Evolutionary conservation across 2,113 vertebrate genomes (phyloP), one percentile per base, ranked within the genome.

Genomic region (Larimichthys polyactis): DNA sequence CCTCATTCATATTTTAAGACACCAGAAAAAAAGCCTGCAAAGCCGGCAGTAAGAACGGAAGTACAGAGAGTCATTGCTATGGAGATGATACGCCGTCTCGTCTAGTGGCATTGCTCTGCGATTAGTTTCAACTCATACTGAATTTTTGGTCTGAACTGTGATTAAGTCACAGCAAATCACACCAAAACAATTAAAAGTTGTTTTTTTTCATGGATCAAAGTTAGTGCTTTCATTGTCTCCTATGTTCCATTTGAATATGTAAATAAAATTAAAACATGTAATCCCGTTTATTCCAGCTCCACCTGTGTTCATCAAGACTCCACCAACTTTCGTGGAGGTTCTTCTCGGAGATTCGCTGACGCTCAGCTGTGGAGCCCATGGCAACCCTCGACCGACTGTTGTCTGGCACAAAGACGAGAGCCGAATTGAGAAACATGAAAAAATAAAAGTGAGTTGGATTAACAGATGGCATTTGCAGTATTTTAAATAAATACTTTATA

Each of bases 331-430:
- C 0, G 90, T 99, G 63, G 98, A 99, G 87, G 96, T 96, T 72
- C 91, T 94, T 82, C 96, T 97, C 22, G 95, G 83, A 62, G 96
- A 97, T 32, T 67, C 96, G 0, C 83, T 99, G 85, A 96, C 94
- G 24, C 96, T 99, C 46, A 96, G 93, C 79, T 99, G 98, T 74
- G 94, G 93, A 4, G 97, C 97, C 54, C 91, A 87, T 0, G 98
- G 98, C 84, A 98, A 97, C 90, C 98, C 98, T 20, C 96, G 95
- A 46, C 98, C 98, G 1, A 92, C 91, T 1, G 92, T 99, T 71
- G 93, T 94, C 78, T 99, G 98, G 98, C 96, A 96, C 85, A 96
- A 96, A 89, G 95, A 95, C 0, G 94, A 96, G 75, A 91, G 84
- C 79, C 90, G 91, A 1, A 83, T 97, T 11, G 94, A 94, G 77